phyloP scores from a whole-genome alignment of 2,888 invertebrate genomes.

The Clanis bilineata region DNA sequence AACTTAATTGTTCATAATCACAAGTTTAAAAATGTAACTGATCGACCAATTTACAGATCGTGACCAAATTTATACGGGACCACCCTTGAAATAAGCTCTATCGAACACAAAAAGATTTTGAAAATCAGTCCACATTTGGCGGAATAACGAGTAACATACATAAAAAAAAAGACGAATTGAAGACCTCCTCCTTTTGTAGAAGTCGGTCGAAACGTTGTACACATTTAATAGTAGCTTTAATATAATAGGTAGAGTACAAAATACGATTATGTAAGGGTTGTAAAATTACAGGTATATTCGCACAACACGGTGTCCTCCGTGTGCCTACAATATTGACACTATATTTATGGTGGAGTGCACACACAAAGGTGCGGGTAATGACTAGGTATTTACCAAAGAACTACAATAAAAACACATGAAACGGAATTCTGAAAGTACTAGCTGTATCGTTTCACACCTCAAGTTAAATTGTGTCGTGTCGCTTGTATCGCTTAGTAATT shows the following conservation, averaged over 20 bases:
- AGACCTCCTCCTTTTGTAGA: too few species aligned
- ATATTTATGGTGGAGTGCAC: neutral
- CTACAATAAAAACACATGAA: conserved; percentile 11
- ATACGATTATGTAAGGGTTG: neutral
- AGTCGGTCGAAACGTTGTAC: too few species aligned
- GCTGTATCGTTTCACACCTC: neutral
- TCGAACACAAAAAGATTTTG: too few species aligned
- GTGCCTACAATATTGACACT: conserved; percentile 2
- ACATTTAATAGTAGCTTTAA: neutral
- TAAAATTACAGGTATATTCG: neutral
- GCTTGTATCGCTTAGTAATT: neutral
- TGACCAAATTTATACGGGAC: too few species aligned
- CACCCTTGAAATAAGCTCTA: too few species aligned
- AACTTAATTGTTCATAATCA: too few species aligned
- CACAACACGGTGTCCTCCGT: neutral
- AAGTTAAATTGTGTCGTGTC: neutral
- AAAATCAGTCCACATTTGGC: too few species aligned
- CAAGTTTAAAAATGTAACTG: too few species aligned
- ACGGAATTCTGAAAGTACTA: neutral
- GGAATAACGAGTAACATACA: too few species aligned
- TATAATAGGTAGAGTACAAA: neutral
- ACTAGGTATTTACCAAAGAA: conserved; percentile 5
- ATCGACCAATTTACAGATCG: too few species aligned
- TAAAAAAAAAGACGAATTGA: too few species aligned
- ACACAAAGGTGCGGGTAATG: conserved; percentile 4